phyloP scores from a whole-genome alignment of 1,140 invertebrate species.

The Daktulosphaira vitifoliae region DNA sequence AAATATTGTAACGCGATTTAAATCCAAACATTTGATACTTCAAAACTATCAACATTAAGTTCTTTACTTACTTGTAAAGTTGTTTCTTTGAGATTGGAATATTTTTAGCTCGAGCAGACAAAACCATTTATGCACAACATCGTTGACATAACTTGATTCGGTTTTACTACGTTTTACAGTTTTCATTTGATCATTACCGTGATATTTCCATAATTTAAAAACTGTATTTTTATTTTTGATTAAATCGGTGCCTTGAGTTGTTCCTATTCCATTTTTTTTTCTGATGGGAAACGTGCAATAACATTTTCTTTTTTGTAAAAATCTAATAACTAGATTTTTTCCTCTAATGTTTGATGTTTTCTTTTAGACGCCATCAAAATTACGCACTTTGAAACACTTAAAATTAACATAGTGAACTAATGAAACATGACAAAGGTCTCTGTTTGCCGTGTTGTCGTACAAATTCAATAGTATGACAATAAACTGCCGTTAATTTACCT shows the following conservation, averaged over 20 bases:
- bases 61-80: slow-evolving; percentile 1
- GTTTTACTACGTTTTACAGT: background rate
- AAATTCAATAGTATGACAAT: too few species aligned
- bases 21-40: background rate
- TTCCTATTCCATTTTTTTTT: too few species aligned
- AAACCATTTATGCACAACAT: background rate
- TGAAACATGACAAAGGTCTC: background rate
- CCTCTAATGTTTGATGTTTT: too few species aligned
- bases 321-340: too few species aligned
- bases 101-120: background rate
- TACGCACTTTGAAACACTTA: too few species aligned
- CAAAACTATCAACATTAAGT: background rate
- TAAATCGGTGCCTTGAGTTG: background rate
- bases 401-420: background rate
- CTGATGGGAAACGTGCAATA: too few species aligned
- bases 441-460: too few species aligned
- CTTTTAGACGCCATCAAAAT: too few species aligned
- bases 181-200: background rate
- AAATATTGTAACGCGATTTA: background rate
- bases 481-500: too few species aligned
- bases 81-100: background rate
- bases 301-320: too few species aligned
- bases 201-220: background rate
- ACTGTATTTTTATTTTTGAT: background rate
- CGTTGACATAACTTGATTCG: background rate